phyloP scores from a whole-genome alignment of 2,113 vertebrate genomes.

The Crypturellus undulatus region DNA sequence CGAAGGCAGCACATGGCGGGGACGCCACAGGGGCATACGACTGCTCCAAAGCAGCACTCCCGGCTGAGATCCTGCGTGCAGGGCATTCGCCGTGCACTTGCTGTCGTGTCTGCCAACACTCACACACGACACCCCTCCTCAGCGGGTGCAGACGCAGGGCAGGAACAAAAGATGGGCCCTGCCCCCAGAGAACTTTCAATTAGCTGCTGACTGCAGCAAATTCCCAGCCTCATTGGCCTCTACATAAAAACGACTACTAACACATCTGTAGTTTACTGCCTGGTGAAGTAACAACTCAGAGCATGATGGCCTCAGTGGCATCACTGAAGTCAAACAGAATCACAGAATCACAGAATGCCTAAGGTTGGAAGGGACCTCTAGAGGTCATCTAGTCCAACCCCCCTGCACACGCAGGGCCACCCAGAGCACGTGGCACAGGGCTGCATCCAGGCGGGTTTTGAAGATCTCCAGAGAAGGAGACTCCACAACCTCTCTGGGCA shows the following conservation, averaged over 20 bases:
- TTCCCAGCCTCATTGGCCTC: background rate
- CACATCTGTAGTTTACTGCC: background rate
- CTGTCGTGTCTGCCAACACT: fast-evolving
- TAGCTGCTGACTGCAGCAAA: background rate
- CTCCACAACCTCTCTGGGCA: no score
- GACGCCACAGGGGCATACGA: background rate
- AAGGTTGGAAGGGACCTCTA: no score
- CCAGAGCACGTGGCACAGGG: no score
- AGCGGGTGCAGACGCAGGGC: fast-evolving
- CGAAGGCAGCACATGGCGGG: background rate
- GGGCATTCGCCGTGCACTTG: background rate
- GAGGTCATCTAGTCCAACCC: no score
- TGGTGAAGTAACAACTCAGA: background rate
- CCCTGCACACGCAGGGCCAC: no score
- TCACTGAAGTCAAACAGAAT: background rate
- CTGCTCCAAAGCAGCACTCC: fast-evolving
- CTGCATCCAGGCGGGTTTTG: no score
- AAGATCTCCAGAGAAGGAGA: no score
- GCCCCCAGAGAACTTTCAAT: background rate
- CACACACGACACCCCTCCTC: background rate
- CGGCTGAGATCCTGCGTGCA: no score
- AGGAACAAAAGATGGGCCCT: no score
- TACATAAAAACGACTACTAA: background rate
- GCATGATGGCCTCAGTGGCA: background rate
- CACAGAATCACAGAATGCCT: no score